Evolutionary conservation across 2,888 invertebrate genomes (phyloP).

Genomic region (Latheticus oryzae): DNA sequence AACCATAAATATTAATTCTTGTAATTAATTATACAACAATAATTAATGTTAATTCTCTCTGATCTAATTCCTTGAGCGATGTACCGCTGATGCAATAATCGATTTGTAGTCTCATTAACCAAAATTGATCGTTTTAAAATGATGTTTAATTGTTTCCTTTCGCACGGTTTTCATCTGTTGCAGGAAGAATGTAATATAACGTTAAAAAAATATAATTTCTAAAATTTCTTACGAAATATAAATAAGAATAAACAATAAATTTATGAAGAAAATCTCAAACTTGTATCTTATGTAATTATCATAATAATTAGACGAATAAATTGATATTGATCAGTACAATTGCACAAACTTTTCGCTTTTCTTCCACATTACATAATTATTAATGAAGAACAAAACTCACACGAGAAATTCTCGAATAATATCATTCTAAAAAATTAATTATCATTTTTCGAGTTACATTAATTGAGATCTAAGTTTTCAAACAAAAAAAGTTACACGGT

Average conservation of each 20-base stretch:
- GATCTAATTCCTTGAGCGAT: constrained; percentile 3
- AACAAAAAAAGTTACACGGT: constrained; percentile 40
- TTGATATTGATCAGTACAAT: constrained; percentile 22
- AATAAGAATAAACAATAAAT: too few relatives aligned
- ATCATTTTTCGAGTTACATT: constrained; percentile 4
- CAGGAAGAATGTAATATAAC: constrained; percentile 6
- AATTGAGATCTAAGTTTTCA: constrained; percentile 22
- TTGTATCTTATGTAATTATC: constrained; percentile 7
- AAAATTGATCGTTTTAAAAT: too few relatives aligned
- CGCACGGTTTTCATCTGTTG: constrained; percentile 26
- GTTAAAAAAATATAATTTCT: too few relatives aligned
- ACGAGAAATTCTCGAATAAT: constrained; percentile 13
- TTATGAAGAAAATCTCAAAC: constrained; percentile 9
- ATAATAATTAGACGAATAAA: constrained; percentile 25
- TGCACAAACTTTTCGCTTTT: constrained; percentile 17
- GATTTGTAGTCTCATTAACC: too few relatives aligned
- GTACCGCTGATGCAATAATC: constrained; percentile 14
- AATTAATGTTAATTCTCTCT: constrained; percentile 2
- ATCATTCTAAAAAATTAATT: constrained; percentile 1
- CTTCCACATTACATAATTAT: constrained; percentile 10
- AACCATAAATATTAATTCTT: too few relatives aligned
- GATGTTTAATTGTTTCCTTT: too few relatives aligned
- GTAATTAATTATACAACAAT: not conserved
- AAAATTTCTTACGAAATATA: too few relatives aligned
- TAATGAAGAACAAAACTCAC: too few relatives aligned